A percentile compares a stretch with the other conserved stretches of the same genome.
phyloP scores from a whole-genome alignment of 2,888 invertebrate genomes.

The Eupithecia inturbata region DNA sequence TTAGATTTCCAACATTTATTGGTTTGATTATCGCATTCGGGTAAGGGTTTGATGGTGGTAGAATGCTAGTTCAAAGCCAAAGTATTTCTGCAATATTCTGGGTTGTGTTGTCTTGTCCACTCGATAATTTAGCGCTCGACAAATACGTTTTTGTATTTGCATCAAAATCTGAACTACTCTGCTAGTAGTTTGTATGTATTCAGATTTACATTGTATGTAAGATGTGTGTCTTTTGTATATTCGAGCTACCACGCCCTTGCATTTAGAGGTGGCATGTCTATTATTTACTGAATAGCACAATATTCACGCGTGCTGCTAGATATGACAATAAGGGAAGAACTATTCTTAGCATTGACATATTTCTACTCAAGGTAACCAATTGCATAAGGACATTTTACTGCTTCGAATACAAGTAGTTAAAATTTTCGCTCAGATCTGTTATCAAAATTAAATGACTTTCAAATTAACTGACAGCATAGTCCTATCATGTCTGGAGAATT shows the following conservation, averaged over 20 bases:
- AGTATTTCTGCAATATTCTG: not conserved
- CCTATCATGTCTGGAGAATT: not conserved
- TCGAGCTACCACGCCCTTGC: conserved; percentile 46
- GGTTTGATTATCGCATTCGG: conserved; percentile 76
- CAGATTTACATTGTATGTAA: not conserved
- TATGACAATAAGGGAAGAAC: not conserved
- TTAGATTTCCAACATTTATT: conserved; percentile 69
- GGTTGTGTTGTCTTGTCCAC: not conserved
- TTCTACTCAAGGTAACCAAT: not conserved
- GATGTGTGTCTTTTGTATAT: conserved; percentile 34
- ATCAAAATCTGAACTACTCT: not conserved
- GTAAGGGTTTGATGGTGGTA: conserved; percentile 57
- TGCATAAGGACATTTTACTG: not conserved
- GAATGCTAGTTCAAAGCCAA: conserved; percentile 15
- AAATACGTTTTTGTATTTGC: not conserved
- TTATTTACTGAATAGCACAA: conserved; percentile 47
- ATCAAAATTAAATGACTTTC: not conserved
- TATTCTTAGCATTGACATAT: not conserved
- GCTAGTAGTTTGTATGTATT: not conserved
- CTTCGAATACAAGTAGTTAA: not conserved
- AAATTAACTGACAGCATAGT: not conserved
- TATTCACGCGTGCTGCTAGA: conserved; percentile 47
- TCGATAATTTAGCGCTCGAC: not conserved
- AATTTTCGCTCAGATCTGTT: not conserved
- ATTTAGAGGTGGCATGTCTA: conserved; percentile 54